These are phyloP conservation scores for Andrena cerasifolii DNA, from an alignment of 1,140 invertebrate species.

Conservation along the genomic window DNA sequence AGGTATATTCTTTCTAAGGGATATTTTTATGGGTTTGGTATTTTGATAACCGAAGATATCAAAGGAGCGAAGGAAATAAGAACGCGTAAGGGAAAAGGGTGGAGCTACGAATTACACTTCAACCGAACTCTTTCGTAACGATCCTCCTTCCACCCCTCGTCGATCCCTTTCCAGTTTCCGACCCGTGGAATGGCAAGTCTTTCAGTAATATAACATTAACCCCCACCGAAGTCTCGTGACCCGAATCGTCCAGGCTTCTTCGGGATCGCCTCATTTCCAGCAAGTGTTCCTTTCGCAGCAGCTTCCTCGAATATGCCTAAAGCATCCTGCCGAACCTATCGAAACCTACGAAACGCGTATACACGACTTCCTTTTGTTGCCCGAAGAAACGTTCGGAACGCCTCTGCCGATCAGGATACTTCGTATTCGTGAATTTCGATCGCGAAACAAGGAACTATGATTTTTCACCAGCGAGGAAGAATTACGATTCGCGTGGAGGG, in stretches of 20 bases:
- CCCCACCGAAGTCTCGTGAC: conserved; percentile 59
- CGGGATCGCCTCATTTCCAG: conserved; percentile 62
- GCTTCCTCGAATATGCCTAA: conserved; percentile 42
- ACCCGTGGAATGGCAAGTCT: conserved; percentile 58
- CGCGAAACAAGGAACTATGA: not conserved
- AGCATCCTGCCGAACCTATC: conserved; percentile 11
- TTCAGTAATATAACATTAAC: conserved; percentile 65
- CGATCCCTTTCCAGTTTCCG: conserved; percentile 42
- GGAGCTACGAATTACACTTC: conserved; percentile 49
- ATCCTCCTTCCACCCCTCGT: not conserved
- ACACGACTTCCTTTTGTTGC: not conserved
- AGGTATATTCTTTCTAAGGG: too few species aligned
- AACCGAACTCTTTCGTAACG: conserved; percentile 30
- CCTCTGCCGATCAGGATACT: not conserved
- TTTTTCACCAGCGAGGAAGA: not conserved
- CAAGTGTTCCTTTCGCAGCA: conserved; percentile 30
- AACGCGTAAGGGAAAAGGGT: conserved; percentile 23
- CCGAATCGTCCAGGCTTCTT: conserved; percentile 61
- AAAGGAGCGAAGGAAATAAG: conserved; percentile 20
- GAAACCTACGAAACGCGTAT: conserved; percentile 2
- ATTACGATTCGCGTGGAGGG: not conserved
- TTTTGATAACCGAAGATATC: not conserved
- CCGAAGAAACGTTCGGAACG: conserved; percentile 34
- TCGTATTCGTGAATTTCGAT: too few species aligned
- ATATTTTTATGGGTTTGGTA: too few species aligned